phyloP scores from a whole-genome alignment of 2,113 vertebrate genomes.

The Neofelis nebulosa region DNA sequence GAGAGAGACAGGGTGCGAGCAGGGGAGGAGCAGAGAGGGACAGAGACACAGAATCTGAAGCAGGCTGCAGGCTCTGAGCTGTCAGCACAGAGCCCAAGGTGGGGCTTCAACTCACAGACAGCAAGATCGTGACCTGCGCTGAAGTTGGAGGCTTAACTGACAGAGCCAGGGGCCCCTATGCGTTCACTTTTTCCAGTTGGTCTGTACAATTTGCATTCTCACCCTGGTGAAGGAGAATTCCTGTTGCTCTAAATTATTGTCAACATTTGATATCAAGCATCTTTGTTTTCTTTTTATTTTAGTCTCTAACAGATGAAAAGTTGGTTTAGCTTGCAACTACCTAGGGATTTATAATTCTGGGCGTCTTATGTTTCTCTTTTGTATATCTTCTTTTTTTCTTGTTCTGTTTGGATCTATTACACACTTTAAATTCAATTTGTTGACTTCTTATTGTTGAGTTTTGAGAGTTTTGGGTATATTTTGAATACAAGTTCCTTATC shows the following conservation, averaged over 20 bases:
- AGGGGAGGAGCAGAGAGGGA: too few relatives aligned
- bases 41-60: too few relatives aligned
- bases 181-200: background rate
- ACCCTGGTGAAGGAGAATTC: too few relatives aligned
- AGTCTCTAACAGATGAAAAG: background rate
- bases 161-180: too few relatives aligned
- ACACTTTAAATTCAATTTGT: background rate
- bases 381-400: background rate
- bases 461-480: background rate
- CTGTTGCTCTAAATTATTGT: background rate
- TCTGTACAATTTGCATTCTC: background rate
- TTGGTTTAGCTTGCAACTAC: background rate
- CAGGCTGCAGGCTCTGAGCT: too few relatives aligned
- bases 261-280: background rate
- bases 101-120: too few relatives aligned
- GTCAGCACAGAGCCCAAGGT: too few relatives aligned
- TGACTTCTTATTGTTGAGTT: background rate
- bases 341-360: background rate
- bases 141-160: too few relatives aligned
- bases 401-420: background rate
- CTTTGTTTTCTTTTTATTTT: background rate
- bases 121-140: too few relatives aligned
- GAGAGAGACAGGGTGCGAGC: too few relatives aligned
- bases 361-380: background rate
- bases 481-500: background rate